Evolutionary conservation across 2,113 vertebrate species (phyloP).

Genomic region (Syngnathus scovelli): DNA sequence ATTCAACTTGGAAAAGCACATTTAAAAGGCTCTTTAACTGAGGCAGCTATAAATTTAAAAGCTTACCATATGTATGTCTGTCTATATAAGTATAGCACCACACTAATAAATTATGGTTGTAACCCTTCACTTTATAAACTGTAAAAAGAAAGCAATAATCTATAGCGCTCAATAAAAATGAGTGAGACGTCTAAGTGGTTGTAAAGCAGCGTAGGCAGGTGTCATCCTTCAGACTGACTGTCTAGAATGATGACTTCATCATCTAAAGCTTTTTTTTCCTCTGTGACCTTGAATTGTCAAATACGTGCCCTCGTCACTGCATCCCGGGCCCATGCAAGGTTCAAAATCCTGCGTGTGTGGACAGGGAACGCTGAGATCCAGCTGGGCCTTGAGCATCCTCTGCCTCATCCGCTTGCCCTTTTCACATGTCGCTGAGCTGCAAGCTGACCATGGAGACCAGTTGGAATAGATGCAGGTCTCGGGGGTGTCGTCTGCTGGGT

Average conservation of each 20-base stretch:
- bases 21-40: conserved; percentile 11
- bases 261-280: not conserved
- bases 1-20: conserved; percentile 8
- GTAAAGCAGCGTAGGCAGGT: not conserved
- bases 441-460: conserved; percentile 98
- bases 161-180: not conserved
- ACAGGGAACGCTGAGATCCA: conserved; percentile 93
- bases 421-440: conserved; percentile 96
- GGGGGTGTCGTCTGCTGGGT: conserved; percentile 86
- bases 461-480: conserved; percentile 99
- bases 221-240: not conserved
- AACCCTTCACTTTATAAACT: conserved; percentile 30
- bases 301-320: conserved; percentile 84
- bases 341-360: conserved; percentile 97
- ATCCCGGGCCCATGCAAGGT: conserved; percentile 97
- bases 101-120: conserved; percentile 19
- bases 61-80: conserved; percentile 9
- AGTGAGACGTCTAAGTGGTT: not conserved
- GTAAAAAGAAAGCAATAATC: conserved; percentile 15
- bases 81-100: conserved; percentile 19
- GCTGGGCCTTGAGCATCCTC: conserved; percentile 95
- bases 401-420: conserved; percentile 97
- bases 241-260: not conserved
- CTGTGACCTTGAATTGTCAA: not conserved
- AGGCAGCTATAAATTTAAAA: conserved; percentile 17